Evolutionary conservation across 2,113 vertebrate species (phyloP).

Genomic region (Aspiorhynchus laticeps): DNA sequence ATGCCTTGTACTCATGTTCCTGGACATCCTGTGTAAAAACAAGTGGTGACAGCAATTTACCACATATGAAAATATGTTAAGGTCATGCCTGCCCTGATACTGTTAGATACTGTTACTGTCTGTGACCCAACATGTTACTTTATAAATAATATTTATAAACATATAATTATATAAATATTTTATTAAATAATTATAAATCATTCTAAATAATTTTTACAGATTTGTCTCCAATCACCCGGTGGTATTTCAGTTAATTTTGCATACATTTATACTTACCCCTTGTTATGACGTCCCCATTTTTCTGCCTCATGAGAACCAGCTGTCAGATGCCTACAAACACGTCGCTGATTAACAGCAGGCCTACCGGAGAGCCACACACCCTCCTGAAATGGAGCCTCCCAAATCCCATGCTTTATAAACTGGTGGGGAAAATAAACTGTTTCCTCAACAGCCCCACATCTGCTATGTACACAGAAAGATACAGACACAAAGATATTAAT

Average conservation of each 20-base stretch:
- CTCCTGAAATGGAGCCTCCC: background rate
- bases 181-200: no score
- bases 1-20: background rate
- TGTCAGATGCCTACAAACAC: background rate
- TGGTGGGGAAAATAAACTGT: background rate
- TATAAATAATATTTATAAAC: background rate
- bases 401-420: background rate
- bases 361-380: background rate
- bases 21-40: constrained; percentile 16
- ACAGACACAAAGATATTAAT: background rate
- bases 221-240: background rate
- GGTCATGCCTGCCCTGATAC: background rate
- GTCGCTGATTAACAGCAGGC: background rate
- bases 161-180: background rate
- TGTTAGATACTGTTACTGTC: background rate
- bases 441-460: background rate
- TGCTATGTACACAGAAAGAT: background rate
- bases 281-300: background rate
- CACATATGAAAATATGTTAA: background rate
- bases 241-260: background rate
- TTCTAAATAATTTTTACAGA: background rate
- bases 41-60: background rate
- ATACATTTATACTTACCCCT: background rate
- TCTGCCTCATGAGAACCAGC: background rate
- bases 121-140: background rate